phyloP scores from a whole-genome alignment of 1,140 invertebrate species.

The Hyles vespertilio region DNA sequence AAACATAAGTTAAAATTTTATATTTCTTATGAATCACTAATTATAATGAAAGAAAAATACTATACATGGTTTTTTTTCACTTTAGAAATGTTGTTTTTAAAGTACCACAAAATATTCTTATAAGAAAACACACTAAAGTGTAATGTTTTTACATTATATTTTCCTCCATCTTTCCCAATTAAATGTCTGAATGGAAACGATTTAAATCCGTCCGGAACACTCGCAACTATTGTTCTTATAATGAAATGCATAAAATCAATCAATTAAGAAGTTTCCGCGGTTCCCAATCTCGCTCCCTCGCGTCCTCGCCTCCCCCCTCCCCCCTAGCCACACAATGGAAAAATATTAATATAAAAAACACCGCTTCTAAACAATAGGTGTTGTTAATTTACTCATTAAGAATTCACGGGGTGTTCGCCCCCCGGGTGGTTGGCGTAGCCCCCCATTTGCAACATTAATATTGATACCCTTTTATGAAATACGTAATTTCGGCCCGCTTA shows the following conservation, averaged over 20 bases:
- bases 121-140: too few species aligned
- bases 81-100: too few species aligned
- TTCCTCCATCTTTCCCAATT: too few species aligned
- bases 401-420: slow-evolving; percentile 54
- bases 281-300: slow-evolving; percentile 54
- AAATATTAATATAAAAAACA: slow-evolving; percentile 70
- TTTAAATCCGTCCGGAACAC: slow-evolving; percentile 55
- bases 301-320: slow-evolving; percentile 22
- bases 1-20: too few species aligned
- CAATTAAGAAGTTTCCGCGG: slow-evolving; percentile 50
- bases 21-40: too few species aligned
- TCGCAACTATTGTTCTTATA: slow-evolving; percentile 59
- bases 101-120: too few species aligned
- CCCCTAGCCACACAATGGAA: slow-evolving; percentile 43
- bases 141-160: too few species aligned
- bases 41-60: too few species aligned
- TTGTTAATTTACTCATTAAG: slow-evolving; percentile 72
- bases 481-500: not conserved
- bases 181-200: slow-evolving; percentile 19
- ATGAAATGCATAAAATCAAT: slow-evolving; percentile 70
- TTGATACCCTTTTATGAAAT: slow-evolving; percentile 3
- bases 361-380: slow-evolving; percentile 66
- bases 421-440: slow-evolving; percentile 11
- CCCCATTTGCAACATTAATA: slow-evolving; percentile 23
- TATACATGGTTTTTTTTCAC: too few species aligned